Evolutionary conservation across 2,797 vertebrate species (phyloP).

Genomic region (Microctenopoma steveboyesi): DNA sequence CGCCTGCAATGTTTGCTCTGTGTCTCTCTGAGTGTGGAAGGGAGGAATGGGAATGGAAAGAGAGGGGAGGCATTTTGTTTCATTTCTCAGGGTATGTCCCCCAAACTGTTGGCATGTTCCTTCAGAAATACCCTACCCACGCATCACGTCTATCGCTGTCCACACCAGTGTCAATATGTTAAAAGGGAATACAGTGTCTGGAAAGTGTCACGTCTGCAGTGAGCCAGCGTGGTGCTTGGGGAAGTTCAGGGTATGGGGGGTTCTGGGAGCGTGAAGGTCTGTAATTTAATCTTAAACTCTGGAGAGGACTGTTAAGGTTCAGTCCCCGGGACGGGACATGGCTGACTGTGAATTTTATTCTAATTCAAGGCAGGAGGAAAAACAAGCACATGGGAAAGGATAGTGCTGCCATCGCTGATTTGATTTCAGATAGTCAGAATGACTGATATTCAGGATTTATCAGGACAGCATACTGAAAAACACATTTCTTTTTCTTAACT

Average conservation of each 20-base stretch:
- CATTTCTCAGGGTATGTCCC: conserved; percentile 54
- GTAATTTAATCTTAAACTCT: conserved; percentile 80
- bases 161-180: conserved; percentile 57
- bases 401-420: conserved; percentile 41
- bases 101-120: conserved; percentile 55
- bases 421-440: conserved; percentile 42
- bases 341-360: conserved; percentile 65
- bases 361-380: conserved; percentile 55
- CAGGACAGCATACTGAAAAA: conserved; percentile 6
- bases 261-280: conserved; percentile 69
- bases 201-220: conserved; percentile 77
- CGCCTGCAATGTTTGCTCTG: conserved; percentile 56
- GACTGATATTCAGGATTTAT: conserved; percentile 20
- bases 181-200: conserved; percentile 72
- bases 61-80: conserved; percentile 36
- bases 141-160: conserved; percentile 46
- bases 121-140: conserved; percentile 20
- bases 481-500: conserved; percentile 13
- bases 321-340: conserved; percentile 62
- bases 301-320: conserved; percentile 68
- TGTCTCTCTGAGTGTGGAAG: conserved; percentile 34
- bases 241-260: conserved; percentile 28
- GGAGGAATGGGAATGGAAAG: conserved; percentile 25
- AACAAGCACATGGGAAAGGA: conserved; percentile 49
- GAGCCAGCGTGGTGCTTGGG: conserved; percentile 45